phyloP scores from a whole-genome alignment of 2,797 vertebrate genomes.

The Phaenicophaeus curvirostris region DNA sequence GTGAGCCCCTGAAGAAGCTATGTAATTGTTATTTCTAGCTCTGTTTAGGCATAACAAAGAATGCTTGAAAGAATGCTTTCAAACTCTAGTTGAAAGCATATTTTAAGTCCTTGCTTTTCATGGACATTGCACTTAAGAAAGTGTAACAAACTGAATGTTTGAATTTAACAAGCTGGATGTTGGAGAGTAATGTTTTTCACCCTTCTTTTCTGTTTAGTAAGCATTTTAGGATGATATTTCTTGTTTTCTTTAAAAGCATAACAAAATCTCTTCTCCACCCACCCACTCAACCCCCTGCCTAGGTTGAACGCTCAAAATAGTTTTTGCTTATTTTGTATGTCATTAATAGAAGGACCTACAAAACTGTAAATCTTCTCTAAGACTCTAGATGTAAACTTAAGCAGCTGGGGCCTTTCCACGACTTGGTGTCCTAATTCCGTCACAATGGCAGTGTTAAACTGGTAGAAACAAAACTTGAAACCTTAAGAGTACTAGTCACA shows the following conservation, averaged over 20 bases:
- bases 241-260: not conserved
- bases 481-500: not conserved
- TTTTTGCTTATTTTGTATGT: not conserved
- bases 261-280: not conserved
- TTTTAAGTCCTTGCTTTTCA: slow-evolving; percentile 35
- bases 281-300: too few relatives aligned
- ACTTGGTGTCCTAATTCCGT: not conserved
- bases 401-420: not conserved
- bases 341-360: not conserved
- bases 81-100: not conserved
- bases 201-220: not conserved
- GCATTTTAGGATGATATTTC: not conserved
- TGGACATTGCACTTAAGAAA: not conserved
- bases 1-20: not conserved
- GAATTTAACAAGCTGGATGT: not conserved
- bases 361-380: not conserved
- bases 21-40: slow-evolving; percentile 19
- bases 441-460: not conserved
- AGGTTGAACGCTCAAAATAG: not conserved
- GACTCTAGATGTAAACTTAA: not conserved
- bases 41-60: slow-evolving; percentile 27
- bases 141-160: not conserved
- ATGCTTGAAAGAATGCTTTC: slow-evolving; percentile 24
- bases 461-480: not conserved
- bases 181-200: slow-evolving; percentile 4